These are phyloP conservation scores for Rhizoglyphus robini DNA, from an alignment of 1,140 invertebrate species.

Conservation along the genomic window DNA sequence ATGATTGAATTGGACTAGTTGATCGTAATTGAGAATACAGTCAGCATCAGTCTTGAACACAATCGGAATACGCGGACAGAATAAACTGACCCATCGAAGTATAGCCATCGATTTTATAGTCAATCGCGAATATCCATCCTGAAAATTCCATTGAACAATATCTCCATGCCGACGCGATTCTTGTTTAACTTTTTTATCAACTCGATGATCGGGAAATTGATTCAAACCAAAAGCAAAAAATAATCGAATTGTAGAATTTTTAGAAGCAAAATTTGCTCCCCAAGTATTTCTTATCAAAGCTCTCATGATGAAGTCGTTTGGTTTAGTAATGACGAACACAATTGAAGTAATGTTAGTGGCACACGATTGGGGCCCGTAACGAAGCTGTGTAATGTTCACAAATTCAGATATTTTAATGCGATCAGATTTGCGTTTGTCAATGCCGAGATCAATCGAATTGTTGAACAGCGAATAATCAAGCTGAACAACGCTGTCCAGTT, in stretches of 20 bases:
- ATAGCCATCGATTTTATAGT: conserved; percentile 32
- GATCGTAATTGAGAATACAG: conserved; percentile 56
- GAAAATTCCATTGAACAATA: conserved; percentile 28
- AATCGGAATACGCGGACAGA: conserved; percentile 49
- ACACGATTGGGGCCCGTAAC: not conserved
- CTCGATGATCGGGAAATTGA: no score
- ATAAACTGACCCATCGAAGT: conserved; percentile 40
- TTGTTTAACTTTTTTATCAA: conserved; percentile 18
- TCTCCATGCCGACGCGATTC: conserved; percentile 25
- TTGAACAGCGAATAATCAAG: not conserved
- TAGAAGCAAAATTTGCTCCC: conserved; percentile 33
- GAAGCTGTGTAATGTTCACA: not conserved
- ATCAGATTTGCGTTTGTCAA: not conserved
- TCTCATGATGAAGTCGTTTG: not conserved
- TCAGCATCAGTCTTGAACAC: conserved; percentile 72
- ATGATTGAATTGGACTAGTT: conserved; percentile 21
- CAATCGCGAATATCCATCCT: conserved; percentile 32
- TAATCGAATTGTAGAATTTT: not conserved
- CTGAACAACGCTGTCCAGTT: not conserved
- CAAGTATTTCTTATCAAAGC: conserved; percentile 44
- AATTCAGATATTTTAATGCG: conserved; percentile 11
- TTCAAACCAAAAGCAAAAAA: conserved; percentile 2
- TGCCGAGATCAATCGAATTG: not conserved
- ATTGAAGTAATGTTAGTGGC: not conserved
- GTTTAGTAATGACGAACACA: conserved; percentile 7